These are phyloP conservation scores for Onychomys arenicola DNA, from an alignment of 2,797 vertebrate species.

Conservation along the genomic window DNA sequence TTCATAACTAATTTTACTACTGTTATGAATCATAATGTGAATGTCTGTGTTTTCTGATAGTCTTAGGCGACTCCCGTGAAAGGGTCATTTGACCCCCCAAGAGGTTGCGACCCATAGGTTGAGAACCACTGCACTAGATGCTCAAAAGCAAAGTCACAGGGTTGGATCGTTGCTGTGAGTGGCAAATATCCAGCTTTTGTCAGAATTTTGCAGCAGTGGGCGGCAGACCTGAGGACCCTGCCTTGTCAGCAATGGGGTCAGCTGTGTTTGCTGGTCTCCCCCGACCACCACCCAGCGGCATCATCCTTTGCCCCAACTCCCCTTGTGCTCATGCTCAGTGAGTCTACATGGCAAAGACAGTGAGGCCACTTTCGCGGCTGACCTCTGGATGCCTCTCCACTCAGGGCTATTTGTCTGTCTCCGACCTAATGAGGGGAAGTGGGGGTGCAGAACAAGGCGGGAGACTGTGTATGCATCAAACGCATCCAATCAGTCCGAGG, in stretches of 20 bases:
- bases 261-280: neutral
- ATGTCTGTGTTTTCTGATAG: neutral
- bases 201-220: neutral
- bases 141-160: neutral
- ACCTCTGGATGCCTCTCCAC: neutral
- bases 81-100: neutral
- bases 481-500: neutral
- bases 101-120: neutral
- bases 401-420: neutral
- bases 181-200: neutral
- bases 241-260: neutral
- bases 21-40: neutral
- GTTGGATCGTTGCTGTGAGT: neutral
- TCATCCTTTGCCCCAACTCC: neutral
- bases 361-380: neutral
- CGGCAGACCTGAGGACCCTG: neutral
- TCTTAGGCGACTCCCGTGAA: neutral
- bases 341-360: neutral
- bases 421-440: neutral
- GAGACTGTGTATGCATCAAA: neutral
- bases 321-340: neutral
- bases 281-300: neutral
- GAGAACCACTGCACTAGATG: neutral
- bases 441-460: neutral
- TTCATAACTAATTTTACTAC: neutral